phyloP scores from a whole-genome alignment of 2,888 invertebrate species.

The Molorchus minor region DNA sequence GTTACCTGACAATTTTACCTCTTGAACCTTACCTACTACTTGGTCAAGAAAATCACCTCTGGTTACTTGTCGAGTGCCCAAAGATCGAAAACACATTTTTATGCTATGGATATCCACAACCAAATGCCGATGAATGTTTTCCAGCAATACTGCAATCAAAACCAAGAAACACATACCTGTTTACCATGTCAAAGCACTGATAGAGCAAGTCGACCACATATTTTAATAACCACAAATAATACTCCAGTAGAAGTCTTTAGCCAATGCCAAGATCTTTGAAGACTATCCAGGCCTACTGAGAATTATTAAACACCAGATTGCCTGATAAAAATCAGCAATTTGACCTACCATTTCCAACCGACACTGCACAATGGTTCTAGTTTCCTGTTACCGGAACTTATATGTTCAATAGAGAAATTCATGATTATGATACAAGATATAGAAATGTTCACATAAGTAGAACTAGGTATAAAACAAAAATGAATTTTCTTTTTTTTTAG shows the following conservation, averaged over 20 bases:
- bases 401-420: not conserved
- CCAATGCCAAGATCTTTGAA: not conserved
- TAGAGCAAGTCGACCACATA: not conserved
- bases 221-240: not conserved
- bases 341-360: not conserved
- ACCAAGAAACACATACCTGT: no score
- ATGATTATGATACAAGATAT: no score
- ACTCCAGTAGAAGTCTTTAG: not conserved
- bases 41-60: no score
- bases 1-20: no score
- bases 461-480: no score
- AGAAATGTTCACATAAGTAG: no score
- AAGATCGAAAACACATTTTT: no score
- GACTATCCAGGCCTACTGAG: not conserved
- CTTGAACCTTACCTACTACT: no score
- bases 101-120: no score
- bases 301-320: not conserved
- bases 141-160: not conserved
- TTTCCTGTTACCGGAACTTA: not conserved
- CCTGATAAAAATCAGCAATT: not conserved
- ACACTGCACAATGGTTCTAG: not conserved
- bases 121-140: no score
- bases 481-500: no score
- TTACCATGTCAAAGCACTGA: not conserved
- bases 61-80: no score